Evolutionary conservation across 1,140 invertebrate genomes (phyloP), one percentile per base, ranked within the genome.

Genomic region (Saccostrea cuccullata): DNA sequence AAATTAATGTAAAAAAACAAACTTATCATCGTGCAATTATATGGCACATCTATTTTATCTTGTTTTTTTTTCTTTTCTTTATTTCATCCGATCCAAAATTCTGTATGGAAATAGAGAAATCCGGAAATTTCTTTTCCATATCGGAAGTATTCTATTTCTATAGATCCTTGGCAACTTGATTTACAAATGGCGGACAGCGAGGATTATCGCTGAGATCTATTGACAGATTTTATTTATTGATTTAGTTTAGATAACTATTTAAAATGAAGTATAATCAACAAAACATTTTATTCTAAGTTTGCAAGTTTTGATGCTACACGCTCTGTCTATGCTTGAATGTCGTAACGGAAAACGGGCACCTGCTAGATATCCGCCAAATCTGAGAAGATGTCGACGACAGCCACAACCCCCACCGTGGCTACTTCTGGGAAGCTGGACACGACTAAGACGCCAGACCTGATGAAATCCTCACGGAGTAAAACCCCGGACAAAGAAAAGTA

Each of bases 401-500:
- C 82, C 9, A 84, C 82, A 47, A 84, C 82, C 12, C 82, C 82
- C 23, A 84, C 82, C 5, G 82, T 84, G 17, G 40, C 82, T 3
- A 55, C 82, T 13, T 55, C 47, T 20, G 55, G 55, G 82, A 56
- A 56, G 47, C 20, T 56, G 12, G 82, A 84, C 55, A 55, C 82
- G 8, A 84, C 47, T 40, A 84, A 84, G 20, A 55, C 82, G 15
- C 82, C 82, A 12, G 82, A 84, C 82, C 6, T 55, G 17, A 30
- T 55, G n/a, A 56, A 56, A 20, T 55, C 40, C 11, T 56, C 40
- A 17, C 82, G 55, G 23, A 84, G 82, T 23, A 84, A 84, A 23
- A 55, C 82, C n/a, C 82, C 82, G 15, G 82, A 84, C 36, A 84
- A 84, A 26, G 82, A 84, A 84, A 84, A 84, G 82, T 84, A 84